Evolutionary conservation across 2,113 vertebrate species (phyloP), one percentile per base, ranked within the genome.

Genomic region (Vombatus ursinus): DNA sequence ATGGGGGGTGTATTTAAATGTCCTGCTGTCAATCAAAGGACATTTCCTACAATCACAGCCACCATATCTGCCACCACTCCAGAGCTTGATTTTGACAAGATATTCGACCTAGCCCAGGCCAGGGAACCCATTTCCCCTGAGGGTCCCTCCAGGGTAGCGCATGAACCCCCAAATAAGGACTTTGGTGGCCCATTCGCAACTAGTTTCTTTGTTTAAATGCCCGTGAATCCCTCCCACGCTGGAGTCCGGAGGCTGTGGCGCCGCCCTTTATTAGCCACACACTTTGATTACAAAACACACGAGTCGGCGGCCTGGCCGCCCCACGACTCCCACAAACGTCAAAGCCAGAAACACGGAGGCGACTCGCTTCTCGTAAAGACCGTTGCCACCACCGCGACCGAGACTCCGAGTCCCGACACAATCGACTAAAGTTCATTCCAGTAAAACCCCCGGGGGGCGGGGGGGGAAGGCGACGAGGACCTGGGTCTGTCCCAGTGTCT

Each of bases 1-100:
- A n/a, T 9, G 89, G 96, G 50, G 95, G 97, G 97, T 95, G 98
- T 96, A 99, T 99, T 99, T 99, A 99, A 99, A 99, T 98, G 98
- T 96, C 99, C 98, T 98, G 98, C 98, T 99, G 99, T 99, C 99
- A 99, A 99, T 99, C 99, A 99, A 98, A 95, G 94, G 95, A 96
- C 97, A 98, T 98, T 98, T 98, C 98, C 98, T 95, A 98, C 98
- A 97, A 98, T 98, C 98, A 95, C 98, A 96, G 96, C 94, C 98
- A 52, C 96, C 96, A 95, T 94, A 95, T 93, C 96, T 89, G 97
- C 96, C 93, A 92, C 96, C 93, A 95, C 95, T 96, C 97, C 94
- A 8, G 92, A 94, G 97, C 96, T 95, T 91, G 95, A 95, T 96
- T 95, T 96, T 68, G 94, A 94, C 98, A 31, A 96, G 90, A 96